These are phyloP conservation scores for Burhinus bistriatus DNA, from an alignment of 2,113 vertebrate genomes.

Conservation along the genomic window DNA sequence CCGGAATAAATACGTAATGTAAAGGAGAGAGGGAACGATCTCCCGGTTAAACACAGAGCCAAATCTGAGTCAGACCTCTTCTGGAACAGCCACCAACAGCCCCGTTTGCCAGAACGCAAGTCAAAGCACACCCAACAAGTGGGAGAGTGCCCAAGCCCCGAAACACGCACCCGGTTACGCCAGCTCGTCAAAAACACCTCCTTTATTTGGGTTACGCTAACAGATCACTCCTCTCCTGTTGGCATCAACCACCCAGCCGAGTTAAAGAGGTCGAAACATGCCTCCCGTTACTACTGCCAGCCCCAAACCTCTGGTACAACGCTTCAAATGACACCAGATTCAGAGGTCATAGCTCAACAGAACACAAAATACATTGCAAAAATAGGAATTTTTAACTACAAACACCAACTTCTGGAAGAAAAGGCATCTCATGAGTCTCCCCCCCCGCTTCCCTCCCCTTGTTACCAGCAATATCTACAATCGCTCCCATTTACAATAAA, in stretches of 20 bases:
- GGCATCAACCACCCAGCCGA: neutral
- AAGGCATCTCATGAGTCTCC: neutral
- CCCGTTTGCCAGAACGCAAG: neutral
- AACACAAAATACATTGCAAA: neutral
- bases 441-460: neutral
- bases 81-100: neutral
- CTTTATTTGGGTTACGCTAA: neutral
- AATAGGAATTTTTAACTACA: neutral
- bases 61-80: neutral
- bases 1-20: neutral
- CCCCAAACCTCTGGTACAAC: neutral
- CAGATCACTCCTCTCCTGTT: neutral
- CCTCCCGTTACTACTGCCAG: neutral
- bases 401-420: neutral
- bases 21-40: neutral
- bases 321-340: neutral
- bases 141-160: neutral
- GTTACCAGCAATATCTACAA: neutral
- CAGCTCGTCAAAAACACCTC: neutral
- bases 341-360: neutral
- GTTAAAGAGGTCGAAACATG: neutral
- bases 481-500: neutral
- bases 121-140: neutral
- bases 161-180: rapidly evolving
- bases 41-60: neutral